These are phyloP conservation scores for Thecophora atra DNA, from an alignment of 2,888 invertebrate genomes.

Conservation along the genomic window DNA sequence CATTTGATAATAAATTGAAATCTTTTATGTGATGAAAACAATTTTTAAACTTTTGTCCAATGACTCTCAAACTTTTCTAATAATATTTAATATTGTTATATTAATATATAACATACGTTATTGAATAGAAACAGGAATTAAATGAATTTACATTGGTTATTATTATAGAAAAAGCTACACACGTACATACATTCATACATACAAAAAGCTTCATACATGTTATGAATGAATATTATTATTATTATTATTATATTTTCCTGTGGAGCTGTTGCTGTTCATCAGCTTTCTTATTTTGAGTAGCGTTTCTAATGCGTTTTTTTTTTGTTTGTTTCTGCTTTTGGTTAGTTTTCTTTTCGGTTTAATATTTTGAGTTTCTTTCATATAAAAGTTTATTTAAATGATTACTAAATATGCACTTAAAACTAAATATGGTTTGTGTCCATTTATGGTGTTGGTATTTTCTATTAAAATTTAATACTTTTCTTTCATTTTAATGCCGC, in stretches of 20 bases:
- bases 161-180: constrained; percentile 1
- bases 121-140: too few species aligned
- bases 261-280: background rate
- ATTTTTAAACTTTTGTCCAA: too few species aligned
- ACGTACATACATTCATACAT: background rate
- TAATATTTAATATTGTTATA: too few species aligned
- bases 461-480: constrained; percentile 30
- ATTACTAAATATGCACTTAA: constrained; percentile 20
- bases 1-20: too few species aligned
- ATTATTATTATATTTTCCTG: background rate
- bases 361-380: background rate
- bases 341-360: background rate
- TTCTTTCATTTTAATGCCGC: constrained; percentile 21
- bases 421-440: constrained; percentile 18
- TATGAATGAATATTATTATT: background rate
- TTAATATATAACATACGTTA: too few species aligned
- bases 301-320: background rate
- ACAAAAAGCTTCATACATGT: background rate
- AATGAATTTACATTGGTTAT: background rate
- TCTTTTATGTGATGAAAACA: too few species aligned
- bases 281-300: background rate
- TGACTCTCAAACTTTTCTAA: too few species aligned
- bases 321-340: background rate
- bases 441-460: background rate
- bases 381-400: background rate